These are phyloP conservation scores for Talpa occidentalis DNA, from an alignment of 2,113 vertebrate species.

Conservation along the genomic window DNA sequence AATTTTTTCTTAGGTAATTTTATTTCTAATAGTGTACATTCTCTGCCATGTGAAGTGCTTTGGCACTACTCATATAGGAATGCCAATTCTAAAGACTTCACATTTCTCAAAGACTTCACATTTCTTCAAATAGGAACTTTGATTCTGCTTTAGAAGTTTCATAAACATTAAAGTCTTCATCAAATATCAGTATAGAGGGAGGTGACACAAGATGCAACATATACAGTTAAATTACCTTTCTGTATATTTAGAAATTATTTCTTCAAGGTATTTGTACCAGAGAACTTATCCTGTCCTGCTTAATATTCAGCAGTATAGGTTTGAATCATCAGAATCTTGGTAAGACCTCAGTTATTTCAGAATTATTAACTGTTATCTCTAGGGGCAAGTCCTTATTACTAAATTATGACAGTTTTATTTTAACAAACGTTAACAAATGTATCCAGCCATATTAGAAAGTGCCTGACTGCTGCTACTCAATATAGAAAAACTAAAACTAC, in stretches of 20 bases:
- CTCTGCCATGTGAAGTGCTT: conserved; percentile 41
- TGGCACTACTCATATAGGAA: not conserved
- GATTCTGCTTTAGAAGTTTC: conserved; percentile 23
- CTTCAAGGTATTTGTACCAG: conserved; percentile 42
- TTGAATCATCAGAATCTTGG: conserved; percentile 70
- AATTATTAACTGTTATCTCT: conserved; percentile 74
- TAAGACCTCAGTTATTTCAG: conserved; percentile 56
- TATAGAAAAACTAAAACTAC: conserved; percentile 85
- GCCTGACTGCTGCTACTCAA: conserved; percentile 82
- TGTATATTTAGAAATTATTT: conserved; percentile 46
- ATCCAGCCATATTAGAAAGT: conserved; percentile 79
- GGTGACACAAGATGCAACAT: conserved; percentile 10
- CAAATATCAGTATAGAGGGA: conserved; percentile 3
- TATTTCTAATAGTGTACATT: not conserved
- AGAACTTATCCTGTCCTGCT: conserved; percentile 64
- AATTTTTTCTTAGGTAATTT: not conserved
- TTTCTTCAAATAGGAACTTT: too few relatives aligned
- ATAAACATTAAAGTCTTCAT: conserved; percentile 51
- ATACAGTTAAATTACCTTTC: not conserved
- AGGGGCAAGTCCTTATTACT: conserved; percentile 79
- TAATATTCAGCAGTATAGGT: conserved; percentile 85
- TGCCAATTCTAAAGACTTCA: not conserved
- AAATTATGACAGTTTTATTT: conserved; percentile 69
- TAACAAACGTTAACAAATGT: conserved; percentile 63
- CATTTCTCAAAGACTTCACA: too few relatives aligned